phyloP scores from a whole-genome alignment of 2,888 invertebrate genomes.

The Baccha elongata region DNA sequence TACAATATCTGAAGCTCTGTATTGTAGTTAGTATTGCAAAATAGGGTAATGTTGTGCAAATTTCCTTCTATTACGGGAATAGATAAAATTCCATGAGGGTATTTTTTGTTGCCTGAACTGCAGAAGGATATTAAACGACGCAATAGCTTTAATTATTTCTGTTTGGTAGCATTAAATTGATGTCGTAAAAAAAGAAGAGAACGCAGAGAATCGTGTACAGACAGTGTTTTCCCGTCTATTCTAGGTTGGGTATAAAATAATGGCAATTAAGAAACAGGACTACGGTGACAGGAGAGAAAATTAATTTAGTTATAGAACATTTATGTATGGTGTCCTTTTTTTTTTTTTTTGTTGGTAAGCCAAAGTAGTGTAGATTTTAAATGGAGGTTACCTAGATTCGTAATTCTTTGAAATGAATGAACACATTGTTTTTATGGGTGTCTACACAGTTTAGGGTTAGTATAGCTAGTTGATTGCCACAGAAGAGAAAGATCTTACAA shows the following conservation, averaged over 20 bases:
- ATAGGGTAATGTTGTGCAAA: constrained; percentile 44
- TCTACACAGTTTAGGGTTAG: not conserved
- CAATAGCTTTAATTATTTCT: constrained; percentile 44
- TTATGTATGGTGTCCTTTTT: constrained; percentile 4
- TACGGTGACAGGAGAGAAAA: constrained; percentile 29
- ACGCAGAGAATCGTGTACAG: not conserved
- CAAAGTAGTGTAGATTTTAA: not conserved
- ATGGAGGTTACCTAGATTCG: constrained; percentile 14
- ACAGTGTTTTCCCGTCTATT: not conserved
- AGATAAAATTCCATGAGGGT: not conserved
- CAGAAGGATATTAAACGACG: constrained; percentile 26
- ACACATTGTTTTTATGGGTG: not conserved
- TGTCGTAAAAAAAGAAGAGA: constrained; percentile 41
- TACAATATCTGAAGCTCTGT: constrained; percentile 18
- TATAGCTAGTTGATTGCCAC: no score
- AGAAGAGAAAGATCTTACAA: no score
- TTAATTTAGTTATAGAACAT: constrained; percentile 24
- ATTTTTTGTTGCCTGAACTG: not conserved
- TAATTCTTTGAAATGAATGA: not conserved
- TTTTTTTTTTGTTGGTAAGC: not conserved
- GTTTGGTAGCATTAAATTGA: constrained; percentile 39
- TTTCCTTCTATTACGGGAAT: not conserved
- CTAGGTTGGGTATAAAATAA: constrained; percentile 15
- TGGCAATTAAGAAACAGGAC: constrained; percentile 35
- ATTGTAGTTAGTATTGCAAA: constrained; percentile 54